Conservation (phyloP, 2,888 invertebrate species). For the Parascotia fuliginaria region DNA sequence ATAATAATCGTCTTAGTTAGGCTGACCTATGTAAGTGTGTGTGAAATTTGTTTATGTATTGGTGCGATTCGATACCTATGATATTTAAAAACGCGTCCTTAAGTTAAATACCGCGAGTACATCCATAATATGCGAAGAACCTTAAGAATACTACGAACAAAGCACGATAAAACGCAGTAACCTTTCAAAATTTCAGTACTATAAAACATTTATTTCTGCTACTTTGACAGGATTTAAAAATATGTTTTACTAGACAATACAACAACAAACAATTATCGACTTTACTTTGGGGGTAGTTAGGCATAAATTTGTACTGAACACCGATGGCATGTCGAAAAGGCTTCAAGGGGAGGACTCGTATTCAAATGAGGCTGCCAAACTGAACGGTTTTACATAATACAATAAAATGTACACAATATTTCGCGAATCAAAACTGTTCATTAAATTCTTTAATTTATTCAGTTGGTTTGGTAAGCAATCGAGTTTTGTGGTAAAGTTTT, state of each 20-base stretch:
- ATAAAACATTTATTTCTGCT: slow-evolving; percentile 26
- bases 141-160: too few relatives aligned
- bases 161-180: not conserved
- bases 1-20: too few relatives aligned
- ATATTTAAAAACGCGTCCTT: too few relatives aligned
- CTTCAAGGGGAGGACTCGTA: slow-evolving; percentile 33
- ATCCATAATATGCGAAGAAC: too few relatives aligned
- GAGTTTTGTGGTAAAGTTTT: not conserved
- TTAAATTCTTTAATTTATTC: slow-evolving; percentile 12
- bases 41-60: too few relatives aligned
- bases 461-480: not conserved
- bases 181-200: slow-evolving; percentile 1
- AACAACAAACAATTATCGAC: slow-evolving; percentile 8
- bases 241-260: slow-evolving; percentile 31
- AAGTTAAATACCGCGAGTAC: too few relatives aligned
- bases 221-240: slow-evolving; percentile 35
- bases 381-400: slow-evolving; percentile 41
- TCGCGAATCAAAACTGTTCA: slow-evolving; percentile 20
- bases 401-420: slow-evolving; percentile 31
- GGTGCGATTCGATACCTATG: too few relatives aligned
- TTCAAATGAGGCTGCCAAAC: slow-evolving; percentile 45
- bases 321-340: slow-evolving; percentile 32
- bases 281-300: slow-evolving; percentile 5
- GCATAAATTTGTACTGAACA: slow-evolving; percentile 15
- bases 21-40: too few relatives aligned